A percentile compares a stretch with the other conserved stretches of the same genome.
phyloP scores from a whole-genome alignment of 1,140 invertebrate genomes.

The Brachionus sp. region DNA sequence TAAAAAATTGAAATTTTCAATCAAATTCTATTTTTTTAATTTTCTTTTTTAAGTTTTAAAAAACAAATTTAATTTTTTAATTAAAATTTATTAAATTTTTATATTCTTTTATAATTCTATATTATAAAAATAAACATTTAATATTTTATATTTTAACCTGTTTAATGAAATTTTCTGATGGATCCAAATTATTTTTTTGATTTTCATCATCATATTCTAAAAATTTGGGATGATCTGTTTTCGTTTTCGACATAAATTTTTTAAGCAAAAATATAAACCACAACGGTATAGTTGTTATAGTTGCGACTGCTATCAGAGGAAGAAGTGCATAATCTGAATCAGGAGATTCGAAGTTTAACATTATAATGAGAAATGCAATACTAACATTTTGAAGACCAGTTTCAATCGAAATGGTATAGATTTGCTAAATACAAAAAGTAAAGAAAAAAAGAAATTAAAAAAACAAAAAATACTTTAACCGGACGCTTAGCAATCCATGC shows the following conservation, averaged over 20 bases:
- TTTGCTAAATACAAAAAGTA: conserved; percentile 48
- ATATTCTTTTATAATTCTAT: no score
- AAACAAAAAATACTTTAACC: conserved; percentile 40
- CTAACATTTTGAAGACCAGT: conserved; percentile 62
- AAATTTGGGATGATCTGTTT: not conserved
- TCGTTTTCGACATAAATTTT: not conserved
- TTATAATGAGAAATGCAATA: conserved; percentile 59
- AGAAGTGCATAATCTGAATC: conserved; percentile 59
- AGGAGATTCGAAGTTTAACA: conserved; percentile 59
- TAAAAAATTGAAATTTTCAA: no score
- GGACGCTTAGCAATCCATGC: conserved; percentile 51
- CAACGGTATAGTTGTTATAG: conserved; percentile 89
- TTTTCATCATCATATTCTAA: not conserved
- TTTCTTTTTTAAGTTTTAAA: not conserved
- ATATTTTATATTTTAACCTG: not conserved
- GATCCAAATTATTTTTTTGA: not conserved
- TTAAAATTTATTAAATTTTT: not conserved
- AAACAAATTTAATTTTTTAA: not conserved
- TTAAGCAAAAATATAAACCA: conserved; percentile 24
- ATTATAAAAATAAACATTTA: not conserved
- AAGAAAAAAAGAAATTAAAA: not conserved
- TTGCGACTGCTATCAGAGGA: conserved; percentile 67
- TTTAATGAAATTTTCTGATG: not conserved
- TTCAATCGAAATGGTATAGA: conserved; percentile 63
- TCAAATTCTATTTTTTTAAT: no score